Evolutionary conservation across 2,888 invertebrate species (phyloP).

Genomic region (Mesorhabditis spiculigera): DNA sequence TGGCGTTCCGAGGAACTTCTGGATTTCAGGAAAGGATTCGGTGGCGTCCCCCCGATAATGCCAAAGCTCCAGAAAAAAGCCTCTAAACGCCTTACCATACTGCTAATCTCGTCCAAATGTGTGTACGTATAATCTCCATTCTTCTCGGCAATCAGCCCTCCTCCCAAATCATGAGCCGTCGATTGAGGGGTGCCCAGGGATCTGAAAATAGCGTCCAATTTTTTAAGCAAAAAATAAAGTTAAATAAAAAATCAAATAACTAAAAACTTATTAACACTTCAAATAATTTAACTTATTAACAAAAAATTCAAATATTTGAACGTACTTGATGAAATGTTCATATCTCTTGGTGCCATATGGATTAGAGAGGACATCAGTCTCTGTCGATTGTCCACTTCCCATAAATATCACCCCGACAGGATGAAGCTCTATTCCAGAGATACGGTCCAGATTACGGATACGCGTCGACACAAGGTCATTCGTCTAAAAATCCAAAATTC

Average conservation of each 20-base stretch:
- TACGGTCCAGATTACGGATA: conserved; percentile 24
- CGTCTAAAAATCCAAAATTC: not conserved
- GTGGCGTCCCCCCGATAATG: not conserved
- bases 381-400: conserved; percentile 74
- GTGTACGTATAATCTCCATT: conserved; percentile 91
- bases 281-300: no score
- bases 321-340: conserved; percentile 72
- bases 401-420: conserved; percentile 90
- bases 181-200: conserved; percentile 23
- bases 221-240: not conserved
- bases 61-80: not conserved
- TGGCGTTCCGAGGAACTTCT: no score
- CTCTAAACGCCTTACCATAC: conserved; percentile 62
- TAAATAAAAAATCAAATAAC: no score
- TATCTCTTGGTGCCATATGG: conserved; percentile 82
- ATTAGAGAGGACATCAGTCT: conserved; percentile 81
- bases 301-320: no score
- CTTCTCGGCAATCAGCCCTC: conserved; percentile 71
- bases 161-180: conserved; percentile 71
- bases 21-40: no score
- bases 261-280: no score
- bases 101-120: conserved; percentile 92
- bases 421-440: conserved; percentile 79
- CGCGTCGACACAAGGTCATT: conserved; percentile 14
- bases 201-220: conserved; percentile 16